A percentile compares a stretch with the other conserved stretches of the same genome.
These are phyloP conservation scores for Cristatella mucedo DNA, from an alignment of 2,888 invertebrate genomes.

Conservation along the genomic window DNA sequence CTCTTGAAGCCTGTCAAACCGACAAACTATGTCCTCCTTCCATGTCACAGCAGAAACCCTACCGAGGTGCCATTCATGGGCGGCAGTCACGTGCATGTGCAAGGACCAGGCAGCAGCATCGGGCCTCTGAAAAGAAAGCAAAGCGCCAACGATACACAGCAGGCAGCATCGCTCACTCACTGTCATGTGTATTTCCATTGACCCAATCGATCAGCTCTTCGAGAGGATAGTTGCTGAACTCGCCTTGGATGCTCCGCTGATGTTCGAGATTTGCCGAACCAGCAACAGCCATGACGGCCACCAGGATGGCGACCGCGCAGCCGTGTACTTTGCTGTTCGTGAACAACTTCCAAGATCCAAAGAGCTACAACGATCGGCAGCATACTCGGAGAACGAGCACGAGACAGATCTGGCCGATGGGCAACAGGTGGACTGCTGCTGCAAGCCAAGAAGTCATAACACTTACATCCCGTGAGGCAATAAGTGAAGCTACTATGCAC, in stretches of 20 bases:
- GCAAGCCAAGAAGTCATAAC: too few species aligned
- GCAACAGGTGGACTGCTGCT: too few species aligned
- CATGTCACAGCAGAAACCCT: too few species aligned
- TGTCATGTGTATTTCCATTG: constrained; percentile 44
- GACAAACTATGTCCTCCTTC: too few species aligned
- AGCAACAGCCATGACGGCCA: constrained; percentile 45
- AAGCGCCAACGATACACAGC: too few species aligned
- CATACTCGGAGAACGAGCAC: too few species aligned
- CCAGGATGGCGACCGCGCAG: constrained; percentile 41
- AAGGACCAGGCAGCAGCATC: too few species aligned
- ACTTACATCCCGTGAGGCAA: constrained; percentile 46
- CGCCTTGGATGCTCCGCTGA: constrained; percentile 41
- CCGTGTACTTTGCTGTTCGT: constrained; percentile 32
- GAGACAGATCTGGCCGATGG: too few species aligned
- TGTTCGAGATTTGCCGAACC: constrained; percentile 43
- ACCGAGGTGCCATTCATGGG: too few species aligned
- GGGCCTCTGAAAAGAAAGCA: too few species aligned
- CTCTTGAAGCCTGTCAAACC: too few species aligned
- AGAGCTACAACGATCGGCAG: not conserved
- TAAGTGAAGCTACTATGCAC: constrained; percentile 54
- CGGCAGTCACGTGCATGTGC: too few species aligned
- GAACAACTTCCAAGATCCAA: not conserved
- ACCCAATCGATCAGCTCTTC: constrained; percentile 67
- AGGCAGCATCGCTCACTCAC: constrained; percentile 17
- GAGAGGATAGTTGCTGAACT: constrained; percentile 54